Base-by-base conservation (phyloP, 2,888 invertebrate species). In the Schizotus pectinicornis region DNA sequence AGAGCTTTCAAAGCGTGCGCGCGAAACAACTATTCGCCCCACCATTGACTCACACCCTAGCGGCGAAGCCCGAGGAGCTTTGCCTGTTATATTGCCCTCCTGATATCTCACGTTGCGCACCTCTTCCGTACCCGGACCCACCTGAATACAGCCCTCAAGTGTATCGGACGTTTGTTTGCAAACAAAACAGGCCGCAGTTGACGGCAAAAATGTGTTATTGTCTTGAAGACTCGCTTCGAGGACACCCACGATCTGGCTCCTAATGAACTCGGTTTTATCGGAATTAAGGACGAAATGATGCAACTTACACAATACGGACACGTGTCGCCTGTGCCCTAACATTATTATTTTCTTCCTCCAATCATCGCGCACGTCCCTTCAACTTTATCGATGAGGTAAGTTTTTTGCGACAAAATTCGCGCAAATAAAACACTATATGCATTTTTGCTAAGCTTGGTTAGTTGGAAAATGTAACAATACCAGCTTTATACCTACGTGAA, bases 1-100 rank as follows among this genome's bases (percentile, higher is more conserved):
- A 68, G 73, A 71, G 69, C 64, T 67, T 62, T 58, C 61, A 66
- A 72, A 70, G 72, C 72, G 69, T 74, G 73, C 73, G 74, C 74
- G 73, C 70, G 66, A 66, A 69, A 71, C 56, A 69, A 71, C 56
- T 22, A 22, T 22, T 22, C 62, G 66, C 68, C 68, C 68, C 69
- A 65, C 71, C 66, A 68, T 61, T 31, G 9, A 14, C 43, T 50
- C 45, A 51, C 59, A 59, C 59, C 59, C 59, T 50, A 22, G 22
- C 46, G 37, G 59, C 61, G 51, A 58, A 61, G 62, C 61, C 56
- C 43, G 54, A 64, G 62, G 52, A 65, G 52, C 51, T 58, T 56
- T 53, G 55, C 54, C 50, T 43, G 47, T 41, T 39, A 9, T 38
- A 33, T 30, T 45, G 36, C 57, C 41, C 50, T 52, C 8, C 35